Percentiles rank a stretch among this genome's conserved stretches.
These are phyloP conservation scores for Simalia tracyae DNA, from an alignment of 2,797 vertebrate species.

Conservation along the genomic window DNA sequence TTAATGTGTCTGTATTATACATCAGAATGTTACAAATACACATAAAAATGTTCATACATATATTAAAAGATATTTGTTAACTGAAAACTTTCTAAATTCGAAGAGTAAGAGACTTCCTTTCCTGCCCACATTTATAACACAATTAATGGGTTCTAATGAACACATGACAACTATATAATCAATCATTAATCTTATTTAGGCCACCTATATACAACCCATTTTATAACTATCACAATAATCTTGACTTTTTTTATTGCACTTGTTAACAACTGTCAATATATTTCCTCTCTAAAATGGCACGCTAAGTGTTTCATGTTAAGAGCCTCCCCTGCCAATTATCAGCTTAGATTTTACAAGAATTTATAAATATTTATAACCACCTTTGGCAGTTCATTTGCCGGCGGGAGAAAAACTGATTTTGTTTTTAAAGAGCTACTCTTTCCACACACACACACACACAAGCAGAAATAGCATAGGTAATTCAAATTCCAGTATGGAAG, in stretches of 20 bases:
- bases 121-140: background rate
- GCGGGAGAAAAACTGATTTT: constrained; percentile 20
- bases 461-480: background rate
- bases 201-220: background rate
- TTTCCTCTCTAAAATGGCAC: constrained; percentile 23
- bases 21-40: background rate
- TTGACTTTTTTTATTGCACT: constrained; percentile 4
- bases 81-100: background rate
- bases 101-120: background rate
- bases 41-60: background rate
- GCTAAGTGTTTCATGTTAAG: constrained; percentile 32
- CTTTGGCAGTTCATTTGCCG: constrained; percentile 23
- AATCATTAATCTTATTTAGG: background rate
- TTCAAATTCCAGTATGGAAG: no score
- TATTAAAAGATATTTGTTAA: background rate
- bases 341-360: constrained; percentile 39
- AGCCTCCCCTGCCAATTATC: constrained; percentile 39
- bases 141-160: background rate
- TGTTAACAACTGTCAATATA: constrained; percentile 26
- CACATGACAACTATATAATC: background rate
- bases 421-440: constrained; percentile 20
- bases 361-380: constrained; percentile 45
- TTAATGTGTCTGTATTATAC: background rate
- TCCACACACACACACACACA: background rate
- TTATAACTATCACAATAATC: background rate